Conservation (phyloP, 2,888 invertebrate species). For the Andrena camellia region DNA sequence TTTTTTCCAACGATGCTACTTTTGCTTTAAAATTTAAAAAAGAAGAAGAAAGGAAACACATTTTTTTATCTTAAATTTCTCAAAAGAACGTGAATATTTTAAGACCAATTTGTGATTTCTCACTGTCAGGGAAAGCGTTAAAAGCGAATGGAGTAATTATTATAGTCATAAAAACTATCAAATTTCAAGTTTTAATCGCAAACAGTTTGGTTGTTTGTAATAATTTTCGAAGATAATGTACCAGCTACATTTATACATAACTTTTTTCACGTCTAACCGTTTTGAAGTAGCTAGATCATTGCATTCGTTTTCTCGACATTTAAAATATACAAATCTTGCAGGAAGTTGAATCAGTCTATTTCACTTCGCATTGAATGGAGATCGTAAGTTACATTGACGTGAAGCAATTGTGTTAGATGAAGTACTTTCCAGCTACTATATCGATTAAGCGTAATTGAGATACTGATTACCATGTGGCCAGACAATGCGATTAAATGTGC, state of each 20-base stretch:
- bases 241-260: background rate
- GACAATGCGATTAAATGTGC: slow-evolving; percentile 21
- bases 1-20: too few relatives aligned
- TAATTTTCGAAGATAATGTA: background rate
- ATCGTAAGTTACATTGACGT: background rate
- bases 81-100: too few relatives aligned
- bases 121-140: too few relatives aligned
- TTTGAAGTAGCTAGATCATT: background rate
- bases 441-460: slow-evolving; percentile 14
- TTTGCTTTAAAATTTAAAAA: too few relatives aligned
- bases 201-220: background rate
- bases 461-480: slow-evolving; percentile 8
- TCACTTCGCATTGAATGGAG: background rate
- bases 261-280: background rate
- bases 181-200: too few relatives aligned
- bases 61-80: too few relatives aligned
- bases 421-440: slow-evolving; percentile 4
- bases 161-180: too few relatives aligned
- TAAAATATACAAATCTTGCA: background rate
- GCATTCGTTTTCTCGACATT: background rate
- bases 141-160: too few relatives aligned
- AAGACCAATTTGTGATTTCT: too few relatives aligned
- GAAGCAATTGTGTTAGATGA: slow-evolving; percentile 6
- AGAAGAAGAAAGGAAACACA: too few relatives aligned
- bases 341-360: background rate